Percentiles rank a stretch among this genome's conserved stretches.
phyloP scores from a whole-genome alignment of 2,888 invertebrate genomes.

The Globia sparganii region DNA sequence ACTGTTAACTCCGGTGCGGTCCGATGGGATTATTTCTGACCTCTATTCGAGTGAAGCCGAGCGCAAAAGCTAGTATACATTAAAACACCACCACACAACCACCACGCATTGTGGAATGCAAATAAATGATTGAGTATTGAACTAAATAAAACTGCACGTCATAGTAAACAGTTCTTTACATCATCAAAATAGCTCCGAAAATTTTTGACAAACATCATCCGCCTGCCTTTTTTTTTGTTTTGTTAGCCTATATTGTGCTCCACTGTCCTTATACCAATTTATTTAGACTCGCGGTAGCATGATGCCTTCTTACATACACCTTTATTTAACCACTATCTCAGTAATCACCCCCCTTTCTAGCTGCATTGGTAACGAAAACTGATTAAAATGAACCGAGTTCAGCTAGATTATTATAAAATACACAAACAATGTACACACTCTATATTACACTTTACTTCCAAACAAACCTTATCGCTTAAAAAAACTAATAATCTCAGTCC shows the following conservation, averaged over 20 bases:
- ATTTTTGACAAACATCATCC: neutral
- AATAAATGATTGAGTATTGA: neutral
- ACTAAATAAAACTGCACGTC: neutral
- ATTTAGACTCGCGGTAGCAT: neutral
- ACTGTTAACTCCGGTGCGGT: neutral
- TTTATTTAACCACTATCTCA: neutral
- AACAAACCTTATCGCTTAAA: neutral
- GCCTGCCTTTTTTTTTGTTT: neutral
- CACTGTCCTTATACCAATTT: neutral
- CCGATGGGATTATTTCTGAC: neutral
- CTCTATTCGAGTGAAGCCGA: neutral
- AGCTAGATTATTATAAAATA: neutral
- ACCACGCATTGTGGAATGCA: too few species aligned
- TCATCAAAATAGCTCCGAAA: neutral
- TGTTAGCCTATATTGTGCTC: too few species aligned
- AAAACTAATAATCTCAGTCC: slow-evolving; percentile 11
- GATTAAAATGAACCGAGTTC: neutral
- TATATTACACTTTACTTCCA: neutral
- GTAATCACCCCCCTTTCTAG: neutral
- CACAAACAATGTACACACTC: neutral
- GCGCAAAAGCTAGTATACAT: neutral
- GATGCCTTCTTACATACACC: neutral
- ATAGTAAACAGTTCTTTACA: neutral
- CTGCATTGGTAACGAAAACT: neutral
- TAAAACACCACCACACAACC: too few species aligned